Base-by-base conservation (phyloP, 2,888 invertebrate species). In the Thymelicus sylvestris region DNA sequence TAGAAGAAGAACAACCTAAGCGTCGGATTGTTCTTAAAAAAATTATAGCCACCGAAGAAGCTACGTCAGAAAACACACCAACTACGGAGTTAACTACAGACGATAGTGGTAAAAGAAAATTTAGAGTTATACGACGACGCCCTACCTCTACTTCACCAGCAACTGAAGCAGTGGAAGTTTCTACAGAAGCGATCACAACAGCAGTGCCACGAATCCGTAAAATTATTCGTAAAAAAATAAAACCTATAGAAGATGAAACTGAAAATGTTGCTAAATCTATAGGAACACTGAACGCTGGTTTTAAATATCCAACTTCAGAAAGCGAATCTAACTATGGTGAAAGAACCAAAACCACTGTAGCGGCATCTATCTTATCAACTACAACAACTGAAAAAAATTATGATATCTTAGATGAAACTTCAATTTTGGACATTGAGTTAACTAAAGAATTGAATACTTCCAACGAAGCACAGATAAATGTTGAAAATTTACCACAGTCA, bases 141-240 rank as follows among this genome's bases (percentile, higher is more conserved):
- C 92, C 92, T 10, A 80, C 85, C 48, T 83, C 87, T 24, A 84
- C 86, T 4, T 80, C 84, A 44, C 48, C 70, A 31, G 63, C 71
- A 66, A 72, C 79, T 13, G 59, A 74, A 59, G 62, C 77, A 44
- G 69, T 79, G 66, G 73, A 81, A 74, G 52, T 74, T 57, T 66
- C 71, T 63, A 72, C 79, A 19, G 63, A 75, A 67, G 68, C 80
- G 7, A 71, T 83, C 15, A 80, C 85, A 24, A 72, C 80, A 72
- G 64, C 78, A 2, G 72, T 82, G 8, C 85, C 85, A 6, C 86
- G 89, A 71, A 80, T 90, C 48, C 88, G 91, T n/a, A 92, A 91
- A 81, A 79, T 92, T 0, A 89, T 92, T 66, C 85, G 92, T 0
- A 93, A 92, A 71, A 92, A 90, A 81, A 75, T 91, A 44, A 90